Conservation (phyloP, 2,797 vertebrate species). For the Trachurus trachurus region DNA sequence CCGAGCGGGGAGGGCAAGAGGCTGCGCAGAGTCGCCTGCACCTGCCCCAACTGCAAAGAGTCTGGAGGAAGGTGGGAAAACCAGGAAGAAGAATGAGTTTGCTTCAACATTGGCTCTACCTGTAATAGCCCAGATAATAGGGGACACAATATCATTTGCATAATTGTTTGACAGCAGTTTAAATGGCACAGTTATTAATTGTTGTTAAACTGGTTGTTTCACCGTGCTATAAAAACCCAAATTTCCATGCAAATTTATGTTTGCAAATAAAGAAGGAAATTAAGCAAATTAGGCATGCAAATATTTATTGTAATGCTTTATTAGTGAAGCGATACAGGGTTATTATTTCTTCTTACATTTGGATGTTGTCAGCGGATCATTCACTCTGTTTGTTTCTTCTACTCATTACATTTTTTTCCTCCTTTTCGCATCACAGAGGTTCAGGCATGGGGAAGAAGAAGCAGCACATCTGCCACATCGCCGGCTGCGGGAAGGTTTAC, state of each 20-base stretch:
- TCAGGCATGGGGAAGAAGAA: constrained; percentile 98
- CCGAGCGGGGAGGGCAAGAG: constrained; percentile 95
- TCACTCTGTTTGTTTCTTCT: neutral
- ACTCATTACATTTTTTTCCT: neutral
- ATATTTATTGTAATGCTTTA: neutral
- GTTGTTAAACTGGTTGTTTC: constrained; percentile 1
- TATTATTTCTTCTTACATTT: neutral
- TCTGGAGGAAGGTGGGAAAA: constrained; percentile 93
- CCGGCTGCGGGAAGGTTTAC: constrained; percentile 90
- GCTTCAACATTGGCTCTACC: too few relatives aligned
- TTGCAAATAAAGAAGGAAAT: too few relatives aligned
- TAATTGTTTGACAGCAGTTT: too few relatives aligned
- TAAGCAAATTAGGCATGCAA: neutral
- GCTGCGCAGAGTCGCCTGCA: constrained; percentile 96
- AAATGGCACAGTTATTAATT: neutral
- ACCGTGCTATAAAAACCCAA: neutral
- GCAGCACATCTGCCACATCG: constrained; percentile 97
- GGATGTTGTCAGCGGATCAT: too few relatives aligned
- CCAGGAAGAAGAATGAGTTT: neutral
- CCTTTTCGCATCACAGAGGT: constrained; percentile 85
- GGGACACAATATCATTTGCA: too few relatives aligned
- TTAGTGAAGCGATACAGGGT: neutral
- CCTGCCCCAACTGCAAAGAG: constrained; percentile 99
- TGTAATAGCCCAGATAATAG: too few relatives aligned
- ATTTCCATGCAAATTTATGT: neutral